Evolutionary conservation across 2,113 vertebrate species (phyloP).

Genomic region (Genyomyrus donnyi): DNA sequence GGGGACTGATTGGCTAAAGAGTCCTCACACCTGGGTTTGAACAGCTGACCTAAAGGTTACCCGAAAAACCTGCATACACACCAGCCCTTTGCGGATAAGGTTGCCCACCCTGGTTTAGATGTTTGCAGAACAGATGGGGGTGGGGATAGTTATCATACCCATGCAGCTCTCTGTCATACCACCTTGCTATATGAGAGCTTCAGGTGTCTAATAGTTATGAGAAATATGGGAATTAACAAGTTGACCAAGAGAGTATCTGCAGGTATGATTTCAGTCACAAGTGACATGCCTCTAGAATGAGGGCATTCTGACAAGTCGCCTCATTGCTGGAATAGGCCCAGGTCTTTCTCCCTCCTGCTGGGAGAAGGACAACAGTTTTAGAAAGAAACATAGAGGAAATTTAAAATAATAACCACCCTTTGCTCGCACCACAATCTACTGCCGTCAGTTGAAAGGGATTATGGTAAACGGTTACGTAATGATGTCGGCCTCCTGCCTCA

Average conservation of each 20-base stretch:
- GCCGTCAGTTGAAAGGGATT: not conserved
- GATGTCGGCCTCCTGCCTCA: not conserved
- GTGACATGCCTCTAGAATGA: not conserved
- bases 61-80: too few species aligned
- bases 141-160: too few species aligned
- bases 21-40: too few species aligned
- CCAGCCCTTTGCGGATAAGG: too few species aligned
- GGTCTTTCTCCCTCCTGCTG: not conserved
- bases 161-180: too few species aligned
- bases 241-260: not conserved
- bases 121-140: too few species aligned
- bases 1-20: too few species aligned
- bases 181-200: too few species aligned
- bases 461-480: not conserved
- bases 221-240: not conserved
- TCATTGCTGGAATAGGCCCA: not conserved
- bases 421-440: not conserved
- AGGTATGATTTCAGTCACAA: not conserved
- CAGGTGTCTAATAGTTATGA: not conserved
- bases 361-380: not conserved
- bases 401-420: not conserved
- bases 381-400: not conserved
- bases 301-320: not conserved
- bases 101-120: too few species aligned
- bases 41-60: too few species aligned